phyloP scores from a whole-genome alignment of 2,113 vertebrate genomes.

The Platycercus adscitus region DNA sequence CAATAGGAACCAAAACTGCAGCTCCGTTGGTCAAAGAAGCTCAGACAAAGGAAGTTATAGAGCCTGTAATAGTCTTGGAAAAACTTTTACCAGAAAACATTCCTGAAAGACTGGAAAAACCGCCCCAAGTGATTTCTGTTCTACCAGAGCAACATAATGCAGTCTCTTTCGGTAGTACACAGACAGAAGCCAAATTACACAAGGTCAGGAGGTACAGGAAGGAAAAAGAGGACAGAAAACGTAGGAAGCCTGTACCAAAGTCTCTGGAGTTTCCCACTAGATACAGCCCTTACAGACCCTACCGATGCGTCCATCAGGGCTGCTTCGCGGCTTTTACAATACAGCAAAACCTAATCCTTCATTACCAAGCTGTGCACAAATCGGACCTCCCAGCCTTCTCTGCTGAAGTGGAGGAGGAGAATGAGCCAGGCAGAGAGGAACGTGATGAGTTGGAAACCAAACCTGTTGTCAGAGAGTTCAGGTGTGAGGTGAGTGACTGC shows the following conservation, averaged over 20 bases:
- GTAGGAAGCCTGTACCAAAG: conserved; percentile 74
- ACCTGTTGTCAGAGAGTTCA: conserved; percentile 82
- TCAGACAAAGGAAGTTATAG: conserved; percentile 43
- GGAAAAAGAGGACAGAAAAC: conserved; percentile 81
- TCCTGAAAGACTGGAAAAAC: conserved; percentile 70
- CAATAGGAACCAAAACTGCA: conserved; percentile 63
- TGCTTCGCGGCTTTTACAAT: conserved; percentile 95
- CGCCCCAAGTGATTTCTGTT: conserved; percentile 34
- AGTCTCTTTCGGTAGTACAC: neutral
- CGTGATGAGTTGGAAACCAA: conserved; percentile 67
- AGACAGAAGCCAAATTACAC: conserved; percentile 68
- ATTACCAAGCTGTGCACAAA: conserved; percentile 94
- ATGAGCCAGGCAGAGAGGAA: conserved; percentile 68
- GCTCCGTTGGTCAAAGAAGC: conserved; percentile 33
- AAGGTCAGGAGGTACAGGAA: conserved; percentile 74
- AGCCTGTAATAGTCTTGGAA: conserved; percentile 59
- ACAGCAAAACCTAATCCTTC: conserved; percentile 96
- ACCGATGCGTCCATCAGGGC: conserved; percentile 92
- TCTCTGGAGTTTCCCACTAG: conserved; percentile 71
- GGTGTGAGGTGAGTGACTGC: conserved; percentile 93
- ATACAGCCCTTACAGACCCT: conserved; percentile 88
- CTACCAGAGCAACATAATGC: conserved; percentile 41
- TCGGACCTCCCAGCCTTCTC: conserved; percentile 86
- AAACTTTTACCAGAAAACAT: conserved; percentile 61
- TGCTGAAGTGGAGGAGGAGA: conserved; percentile 84